Conservation (phyloP, 1,140 invertebrate genomes). For the Meloidogyne floridensis region DNA sequence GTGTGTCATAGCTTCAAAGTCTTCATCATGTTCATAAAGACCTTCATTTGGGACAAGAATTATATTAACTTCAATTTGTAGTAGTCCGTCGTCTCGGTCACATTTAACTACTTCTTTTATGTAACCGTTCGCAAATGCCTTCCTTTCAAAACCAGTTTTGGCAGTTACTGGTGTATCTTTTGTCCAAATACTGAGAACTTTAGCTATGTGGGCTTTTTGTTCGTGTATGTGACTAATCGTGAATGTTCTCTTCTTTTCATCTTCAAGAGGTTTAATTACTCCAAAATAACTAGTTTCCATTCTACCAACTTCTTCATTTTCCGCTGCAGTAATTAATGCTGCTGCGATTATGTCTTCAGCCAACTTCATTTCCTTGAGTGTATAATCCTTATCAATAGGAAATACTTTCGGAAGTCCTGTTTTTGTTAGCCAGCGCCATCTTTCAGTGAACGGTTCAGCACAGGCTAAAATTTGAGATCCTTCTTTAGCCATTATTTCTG, state of each 20-base stretch:
- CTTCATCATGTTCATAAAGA: background rate
- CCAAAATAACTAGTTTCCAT: background rate
- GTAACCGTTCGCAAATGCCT: background rate
- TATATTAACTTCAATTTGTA: background rate
- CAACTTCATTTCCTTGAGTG: background rate
- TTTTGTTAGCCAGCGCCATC: no score
- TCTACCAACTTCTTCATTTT: background rate
- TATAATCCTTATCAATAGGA: background rate
- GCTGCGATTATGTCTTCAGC: conserved; percentile 1
- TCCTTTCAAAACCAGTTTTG: background rate
- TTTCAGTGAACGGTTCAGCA: no score
- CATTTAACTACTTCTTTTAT: background rate
- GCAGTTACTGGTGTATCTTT: background rate
- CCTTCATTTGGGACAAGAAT: background rate
- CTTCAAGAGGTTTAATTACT: background rate
- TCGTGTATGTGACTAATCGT: background rate
- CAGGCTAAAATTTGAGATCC: no score
- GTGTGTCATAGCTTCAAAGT: background rate
- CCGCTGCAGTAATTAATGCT: background rate
- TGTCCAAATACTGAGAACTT: background rate
- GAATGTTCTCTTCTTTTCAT: background rate
- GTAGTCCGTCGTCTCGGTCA: background rate
- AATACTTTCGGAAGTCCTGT: no score
- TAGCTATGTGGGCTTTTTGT: background rate
- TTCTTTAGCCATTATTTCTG: no score